Conservation (phyloP, 2,797 vertebrate species). For the Artibeus jamaicensis region DNA sequence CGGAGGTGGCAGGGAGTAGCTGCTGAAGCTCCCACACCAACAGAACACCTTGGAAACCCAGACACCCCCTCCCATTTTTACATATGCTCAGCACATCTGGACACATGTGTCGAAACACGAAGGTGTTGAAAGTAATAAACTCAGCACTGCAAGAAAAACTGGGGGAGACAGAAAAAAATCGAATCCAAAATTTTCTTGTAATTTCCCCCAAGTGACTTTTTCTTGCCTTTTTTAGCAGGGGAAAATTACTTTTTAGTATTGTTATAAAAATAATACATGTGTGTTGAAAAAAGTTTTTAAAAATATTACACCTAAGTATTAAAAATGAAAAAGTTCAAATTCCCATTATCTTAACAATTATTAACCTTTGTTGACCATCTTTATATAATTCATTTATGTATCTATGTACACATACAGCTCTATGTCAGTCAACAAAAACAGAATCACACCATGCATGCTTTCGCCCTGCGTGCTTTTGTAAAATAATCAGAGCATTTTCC, state of each 20-base stretch:
- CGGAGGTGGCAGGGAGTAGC: neutral
- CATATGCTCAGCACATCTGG: neutral
- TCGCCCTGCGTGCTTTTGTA: neutral
- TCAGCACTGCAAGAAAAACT: neutral
- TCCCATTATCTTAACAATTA: neutral
- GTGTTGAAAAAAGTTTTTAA: neutral
- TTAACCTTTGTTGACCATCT: neutral
- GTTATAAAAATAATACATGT: neutral
- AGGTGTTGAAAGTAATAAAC: neutral
- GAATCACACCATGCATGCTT: neutral
- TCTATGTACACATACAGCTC: neutral
- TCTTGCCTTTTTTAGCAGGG: neutral
- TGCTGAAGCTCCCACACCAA: neutral
- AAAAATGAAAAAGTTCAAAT: constrained; percentile 14
- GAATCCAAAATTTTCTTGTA: neutral
- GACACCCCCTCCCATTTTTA: neutral
- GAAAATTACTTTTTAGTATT: neutral
- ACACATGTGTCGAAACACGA: neutral
- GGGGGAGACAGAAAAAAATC: neutral
- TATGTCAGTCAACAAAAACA: neutral
- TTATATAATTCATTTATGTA: neutral
- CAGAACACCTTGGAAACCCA: neutral
- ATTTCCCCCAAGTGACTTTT: neutral
- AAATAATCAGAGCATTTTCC: neutral
- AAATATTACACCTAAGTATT: neutral